Evolutionary conservation across 2,888 invertebrate genomes (phyloP).

Genomic region (Chaitophorus viminalis): DNA sequence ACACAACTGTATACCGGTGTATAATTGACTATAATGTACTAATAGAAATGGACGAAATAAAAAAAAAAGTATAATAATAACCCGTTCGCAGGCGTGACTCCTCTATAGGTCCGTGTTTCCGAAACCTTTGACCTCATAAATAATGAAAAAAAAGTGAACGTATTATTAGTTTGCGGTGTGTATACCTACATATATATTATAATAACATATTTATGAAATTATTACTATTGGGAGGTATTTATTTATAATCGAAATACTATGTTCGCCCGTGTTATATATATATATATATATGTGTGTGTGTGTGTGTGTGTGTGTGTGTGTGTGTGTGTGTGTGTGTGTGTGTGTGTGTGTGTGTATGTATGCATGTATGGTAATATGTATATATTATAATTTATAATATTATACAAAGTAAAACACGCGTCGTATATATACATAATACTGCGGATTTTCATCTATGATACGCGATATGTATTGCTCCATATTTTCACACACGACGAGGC

Average conservation of each 20-base stretch:
- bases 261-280: neutral
- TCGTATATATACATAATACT: neutral
- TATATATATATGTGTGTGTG: too few relatives aligned
- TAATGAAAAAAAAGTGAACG: slow-evolving; percentile 47
- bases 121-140: slow-evolving; percentile 41
- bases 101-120: neutral
- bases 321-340: too few relatives aligned
- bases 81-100: slow-evolving; percentile 30
- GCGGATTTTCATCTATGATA: too few relatives aligned
- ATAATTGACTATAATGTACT: neutral
- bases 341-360: too few relatives aligned
- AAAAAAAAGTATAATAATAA: neutral
- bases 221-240: slow-evolving; percentile 15
- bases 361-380: too few relatives aligned
- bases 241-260: slow-evolving; percentile 15
- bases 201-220: neutral
- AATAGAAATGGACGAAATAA: neutral
- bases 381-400: too few relatives aligned
- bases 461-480: neutral
- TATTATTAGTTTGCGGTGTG: slow-evolving; percentile 7
- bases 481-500: neutral
- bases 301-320: too few relatives aligned
- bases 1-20: neutral
- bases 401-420: neutral
- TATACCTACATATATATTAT: neutral